A percentile compares a stretch with the other conserved stretches of the same genome.
phyloP scores from a whole-genome alignment of 2,797 vertebrate species.

The Chiroxiphia lanceolata region DNA sequence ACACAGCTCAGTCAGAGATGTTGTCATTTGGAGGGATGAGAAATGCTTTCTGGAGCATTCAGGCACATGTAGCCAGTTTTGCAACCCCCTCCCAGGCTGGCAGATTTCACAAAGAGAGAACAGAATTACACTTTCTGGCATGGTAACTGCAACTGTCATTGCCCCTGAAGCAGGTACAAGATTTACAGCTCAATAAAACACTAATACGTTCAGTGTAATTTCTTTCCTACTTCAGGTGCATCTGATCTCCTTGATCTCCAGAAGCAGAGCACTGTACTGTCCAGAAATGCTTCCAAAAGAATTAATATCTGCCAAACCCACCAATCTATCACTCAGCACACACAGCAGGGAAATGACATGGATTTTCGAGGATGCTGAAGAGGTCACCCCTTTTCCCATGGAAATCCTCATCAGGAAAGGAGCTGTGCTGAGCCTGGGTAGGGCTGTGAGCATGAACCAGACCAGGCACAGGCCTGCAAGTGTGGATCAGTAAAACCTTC shows the following conservation, averaged over 20 bases:
- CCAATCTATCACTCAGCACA: background rate
- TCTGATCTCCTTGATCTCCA: background rate
- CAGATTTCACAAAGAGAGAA: background rate
- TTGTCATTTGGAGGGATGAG: fast-evolving
- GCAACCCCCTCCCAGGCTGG: background rate
- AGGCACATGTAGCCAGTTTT: background rate
- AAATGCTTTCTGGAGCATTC: background rate
- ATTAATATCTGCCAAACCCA: background rate
- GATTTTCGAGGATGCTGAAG: background rate
- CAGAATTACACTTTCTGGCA: background rate
- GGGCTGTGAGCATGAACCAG: background rate
- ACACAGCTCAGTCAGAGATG: background rate
- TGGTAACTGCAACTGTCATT: background rate
- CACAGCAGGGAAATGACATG: fast-evolving
- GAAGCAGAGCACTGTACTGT: background rate
- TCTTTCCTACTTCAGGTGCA: background rate
- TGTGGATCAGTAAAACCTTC: background rate
- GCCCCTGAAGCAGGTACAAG: background rate
- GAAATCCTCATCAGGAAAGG: background rate
- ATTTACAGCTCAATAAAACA: background rate
- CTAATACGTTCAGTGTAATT: background rate
- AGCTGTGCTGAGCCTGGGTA: background rate
- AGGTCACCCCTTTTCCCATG: fast-evolving
- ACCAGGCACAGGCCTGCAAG: background rate
- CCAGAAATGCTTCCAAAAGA: background rate